Evolutionary conservation across 2,888 invertebrate species (phyloP).

Genomic region (Timandra comae): DNA sequence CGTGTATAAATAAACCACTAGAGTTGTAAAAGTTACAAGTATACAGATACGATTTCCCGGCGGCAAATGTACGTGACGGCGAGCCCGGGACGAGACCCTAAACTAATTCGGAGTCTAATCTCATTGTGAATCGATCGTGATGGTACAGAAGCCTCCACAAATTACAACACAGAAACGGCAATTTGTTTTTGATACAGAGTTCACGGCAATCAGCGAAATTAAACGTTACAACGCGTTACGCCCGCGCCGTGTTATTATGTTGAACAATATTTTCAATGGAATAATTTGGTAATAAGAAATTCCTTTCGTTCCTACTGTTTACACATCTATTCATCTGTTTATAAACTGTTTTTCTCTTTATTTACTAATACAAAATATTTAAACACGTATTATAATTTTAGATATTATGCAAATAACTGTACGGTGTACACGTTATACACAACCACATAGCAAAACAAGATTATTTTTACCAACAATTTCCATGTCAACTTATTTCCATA

Average conservation of each 20-base stretch:
- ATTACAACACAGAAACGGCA: constrained; percentile 16
- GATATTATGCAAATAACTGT: too few species aligned
- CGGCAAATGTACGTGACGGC: constrained; percentile 27
- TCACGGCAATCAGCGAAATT: constrained; percentile 8
- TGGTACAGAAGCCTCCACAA: constrained; percentile 18
- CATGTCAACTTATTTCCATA: background rate
- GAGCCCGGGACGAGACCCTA: constrained; percentile 24
- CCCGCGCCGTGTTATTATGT: background rate
- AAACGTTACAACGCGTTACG: background rate
- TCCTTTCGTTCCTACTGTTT: too few species aligned
- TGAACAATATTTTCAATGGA: background rate
- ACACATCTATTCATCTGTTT: too few species aligned
- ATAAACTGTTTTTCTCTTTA: too few species aligned
- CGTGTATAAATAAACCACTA: background rate
- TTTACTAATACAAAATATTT: too few species aligned
- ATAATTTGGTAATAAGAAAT: background rate
- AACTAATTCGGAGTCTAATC: constrained; percentile 37
- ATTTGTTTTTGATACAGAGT: constrained; percentile 13
- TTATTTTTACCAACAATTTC: background rate
- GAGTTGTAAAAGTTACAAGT: background rate
- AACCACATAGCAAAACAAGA: constrained; percentile 4
- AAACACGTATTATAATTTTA: too few species aligned
- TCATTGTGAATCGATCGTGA: constrained; percentile 26
- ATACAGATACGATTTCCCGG: constrained; percentile 19
- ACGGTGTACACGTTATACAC: too few species aligned